phyloP scores from a whole-genome alignment of 2,113 vertebrate genomes.

The Motacilla tschutschensis region DNA sequence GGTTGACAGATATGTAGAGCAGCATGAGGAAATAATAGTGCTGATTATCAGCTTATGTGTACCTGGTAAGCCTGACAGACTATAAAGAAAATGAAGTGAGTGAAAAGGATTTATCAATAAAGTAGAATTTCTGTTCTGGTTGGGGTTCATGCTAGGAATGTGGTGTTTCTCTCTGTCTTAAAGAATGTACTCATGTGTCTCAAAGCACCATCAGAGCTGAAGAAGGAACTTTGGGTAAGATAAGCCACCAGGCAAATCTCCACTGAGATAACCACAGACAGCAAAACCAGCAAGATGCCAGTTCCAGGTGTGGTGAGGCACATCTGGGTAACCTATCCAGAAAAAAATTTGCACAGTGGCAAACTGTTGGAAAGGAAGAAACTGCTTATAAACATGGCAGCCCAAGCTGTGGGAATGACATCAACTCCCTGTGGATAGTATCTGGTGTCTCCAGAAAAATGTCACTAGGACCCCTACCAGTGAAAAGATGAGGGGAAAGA shows the following conservation, averaged over 20 bases:
- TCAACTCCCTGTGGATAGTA: accelerated
- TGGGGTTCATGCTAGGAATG: not conserved
- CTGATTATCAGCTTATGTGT: not conserved
- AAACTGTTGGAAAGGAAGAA: not conserved
- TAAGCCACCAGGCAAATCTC: not conserved
- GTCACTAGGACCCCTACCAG: accelerated
- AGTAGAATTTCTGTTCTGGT: not conserved
- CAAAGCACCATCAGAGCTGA: not conserved
- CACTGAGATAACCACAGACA: accelerated
- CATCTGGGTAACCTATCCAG: not conserved
- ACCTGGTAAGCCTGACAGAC: not conserved
- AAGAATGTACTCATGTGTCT: accelerated
- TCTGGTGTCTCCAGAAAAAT: not conserved
- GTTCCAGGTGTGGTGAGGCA: not conserved
- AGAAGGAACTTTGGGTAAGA: not conserved
- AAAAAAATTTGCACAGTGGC: not conserved
- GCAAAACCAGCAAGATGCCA: not conserved
- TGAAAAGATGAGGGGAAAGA: not conserved
- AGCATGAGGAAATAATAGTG: not conserved
- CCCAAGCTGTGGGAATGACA: not conserved
- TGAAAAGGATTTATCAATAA: not conserved
- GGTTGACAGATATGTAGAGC: not conserved
- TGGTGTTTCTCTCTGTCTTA: not conserved
- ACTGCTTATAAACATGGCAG: not conserved
- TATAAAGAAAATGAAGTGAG: not conserved